A percentile compares a stretch with the other conserved stretches of the same genome.
phyloP scores from a whole-genome alignment of 2,888 invertebrate species.

The Pachydiplax longipennis region DNA sequence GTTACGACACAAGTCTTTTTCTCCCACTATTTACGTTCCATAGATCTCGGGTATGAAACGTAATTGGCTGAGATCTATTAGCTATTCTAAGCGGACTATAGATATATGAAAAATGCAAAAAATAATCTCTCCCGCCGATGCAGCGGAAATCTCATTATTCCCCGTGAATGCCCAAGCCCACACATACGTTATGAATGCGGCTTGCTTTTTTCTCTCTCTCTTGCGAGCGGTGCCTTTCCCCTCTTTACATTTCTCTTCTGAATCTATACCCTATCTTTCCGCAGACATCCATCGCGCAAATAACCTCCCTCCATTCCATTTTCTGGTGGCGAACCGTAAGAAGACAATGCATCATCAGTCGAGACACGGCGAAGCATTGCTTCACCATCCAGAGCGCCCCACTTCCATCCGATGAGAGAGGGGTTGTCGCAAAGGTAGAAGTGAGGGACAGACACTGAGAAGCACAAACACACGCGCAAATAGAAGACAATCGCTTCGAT shows the following conservation, averaged over 20 bases:
- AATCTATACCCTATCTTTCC: not conserved
- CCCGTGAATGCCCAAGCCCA: not conserved
- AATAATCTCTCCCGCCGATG: not conserved
- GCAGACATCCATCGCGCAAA: not conserved
- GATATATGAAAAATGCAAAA: not conserved
- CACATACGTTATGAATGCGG: not conserved
- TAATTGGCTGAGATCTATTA: not conserved
- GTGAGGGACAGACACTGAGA: not conserved
- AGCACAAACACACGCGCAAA: not conserved
- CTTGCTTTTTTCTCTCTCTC: not conserved
- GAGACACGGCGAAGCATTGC: not conserved
- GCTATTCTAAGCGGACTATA: not conserved
- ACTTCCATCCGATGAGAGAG: not conserved
- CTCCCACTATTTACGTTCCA: not conserved
- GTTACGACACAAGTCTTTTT: too few species aligned
- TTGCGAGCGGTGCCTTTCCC: not conserved
- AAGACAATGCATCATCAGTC: not conserved
- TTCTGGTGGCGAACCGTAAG: not conserved
- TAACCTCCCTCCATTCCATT: not conserved
- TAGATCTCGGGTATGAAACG: not conserved
- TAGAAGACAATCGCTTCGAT: not conserved
- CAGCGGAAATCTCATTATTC: not conserved
- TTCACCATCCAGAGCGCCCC: not conserved
- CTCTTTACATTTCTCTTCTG: not conserved
- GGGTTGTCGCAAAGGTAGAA: not conserved